Base-by-base conservation (phyloP, 2,888 invertebrate genomes). In the Coelopa pilipes region DNA sequence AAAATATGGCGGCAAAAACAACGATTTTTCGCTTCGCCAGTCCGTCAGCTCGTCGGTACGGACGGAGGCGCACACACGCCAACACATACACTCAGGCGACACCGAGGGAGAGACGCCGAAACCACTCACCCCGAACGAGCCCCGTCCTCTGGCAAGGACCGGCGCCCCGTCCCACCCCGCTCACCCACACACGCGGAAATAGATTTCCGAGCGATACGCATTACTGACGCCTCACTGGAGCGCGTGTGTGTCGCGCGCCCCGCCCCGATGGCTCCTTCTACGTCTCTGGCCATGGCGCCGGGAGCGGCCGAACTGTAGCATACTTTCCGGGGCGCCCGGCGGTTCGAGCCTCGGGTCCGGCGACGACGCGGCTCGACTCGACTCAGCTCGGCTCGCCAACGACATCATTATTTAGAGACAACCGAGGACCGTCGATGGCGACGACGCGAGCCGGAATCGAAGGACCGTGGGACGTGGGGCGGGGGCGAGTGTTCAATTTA, bases 1-100 rank as follows among this genome's bases (percentile, higher is more conserved):
- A 47, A 70, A 46, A 70, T 49, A 50, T 13, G 55, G n/a, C 19
- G 17, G 15, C 21, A 62, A n/a, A 63, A 34, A 57, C 72, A 72
- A 70, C 47, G 15, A 59, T 62, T 62, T 62, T 15, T 34, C 34
- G 62, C 34, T 62, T 34, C 62, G 45, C 15, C 45, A 65, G 46
- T 19, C 65, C 15, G 13, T 53, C 53, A 34, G 34, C 34, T 34
- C 34, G 34, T 34, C 34, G 34, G 34, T 34, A 34, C 7, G 7
- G 7, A 34, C 34, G 7, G 7, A 34, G 34, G 7, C 34, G 7
- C 34, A 34, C 7, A 7, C 2, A 34, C 34, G 7, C 34, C 2
- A 2, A 34, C 34, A 34, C 34, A 34, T 34, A 34, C 34, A 34
- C 34, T 4, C 34, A 7, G 34, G 34, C 34, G 34, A 34, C 34